phyloP scores from a whole-genome alignment of 2,888 invertebrate genomes.

The Cataglyphis rosenhaueri region DNA sequence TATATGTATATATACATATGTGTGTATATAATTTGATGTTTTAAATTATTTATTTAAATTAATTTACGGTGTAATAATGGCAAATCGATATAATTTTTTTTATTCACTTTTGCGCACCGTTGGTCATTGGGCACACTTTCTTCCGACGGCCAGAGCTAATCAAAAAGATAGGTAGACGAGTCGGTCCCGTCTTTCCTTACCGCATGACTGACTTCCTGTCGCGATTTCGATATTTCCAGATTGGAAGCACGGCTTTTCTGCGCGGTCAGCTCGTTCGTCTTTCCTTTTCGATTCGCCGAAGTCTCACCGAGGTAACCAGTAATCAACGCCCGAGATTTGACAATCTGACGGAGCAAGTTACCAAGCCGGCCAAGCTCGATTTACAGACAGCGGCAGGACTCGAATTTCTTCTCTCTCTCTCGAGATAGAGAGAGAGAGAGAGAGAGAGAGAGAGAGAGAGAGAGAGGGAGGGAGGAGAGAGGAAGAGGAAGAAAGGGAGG shows the following conservation, averaged over 20 bases:
- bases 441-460: too few relatives aligned
- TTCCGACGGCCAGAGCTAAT: neutral
- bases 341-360: conserved; percentile 45
- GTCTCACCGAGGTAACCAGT: conserved; percentile 25
- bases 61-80: neutral
- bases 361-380: conserved; percentile 35
- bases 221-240: conserved; percentile 59
- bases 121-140: conserved; percentile 8
- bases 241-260: conserved; percentile 54
- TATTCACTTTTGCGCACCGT: conserved; percentile 2
- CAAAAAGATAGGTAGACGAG: conserved; percentile 16
- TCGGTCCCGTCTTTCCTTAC: conserved; percentile 26
- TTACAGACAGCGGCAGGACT: conserved; percentile 27
- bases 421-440: neutral
- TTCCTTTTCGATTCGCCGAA: neutral
- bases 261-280: conserved; percentile 52
- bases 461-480: too few relatives aligned
- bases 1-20: too few relatives aligned
- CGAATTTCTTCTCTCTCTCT: conserved; percentile 14
- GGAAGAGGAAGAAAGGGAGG: neutral
- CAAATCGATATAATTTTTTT: neutral
- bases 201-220: conserved; percentile 44
- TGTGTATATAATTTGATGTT: too few relatives aligned
- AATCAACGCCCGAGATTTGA: conserved; percentile 40
- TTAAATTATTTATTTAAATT: neutral